Evolutionary conservation across 1,140 invertebrate genomes (phyloP), one percentile per base, ranked within the genome.

Genomic region (Thaumatotibia leucotreta): DNA sequence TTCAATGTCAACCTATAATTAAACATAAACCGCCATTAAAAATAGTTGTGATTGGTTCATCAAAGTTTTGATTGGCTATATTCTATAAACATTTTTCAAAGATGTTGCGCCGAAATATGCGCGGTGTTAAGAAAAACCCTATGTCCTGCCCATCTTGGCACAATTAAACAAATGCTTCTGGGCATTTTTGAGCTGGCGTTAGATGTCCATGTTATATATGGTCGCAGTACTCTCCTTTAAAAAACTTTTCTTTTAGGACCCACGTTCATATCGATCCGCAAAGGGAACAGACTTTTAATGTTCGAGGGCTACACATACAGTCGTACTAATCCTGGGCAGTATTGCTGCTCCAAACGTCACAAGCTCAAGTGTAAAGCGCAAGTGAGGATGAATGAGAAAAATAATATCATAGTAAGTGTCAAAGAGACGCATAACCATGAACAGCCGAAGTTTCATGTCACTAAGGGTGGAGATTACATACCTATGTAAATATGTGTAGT

Each of bases 331-430:
- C 27, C 11, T 1, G 58, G 58, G 10, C 23, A n/a, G 4, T 54
- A 54, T 8, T 54, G 10, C 20, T 68, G 67, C 27, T 65, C 58
- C 4, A 69, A 52, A 33, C 61, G 11, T 22, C 1, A n/a, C 4
- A 1, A 2, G 35, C 10, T 32, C n/a, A 24, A 61, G 1, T 67
- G 58, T n/a, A 45, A 22, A 35, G 65, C 65, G n/a, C 29, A 50
- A 32, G n/a, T 67, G 33, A 50, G 24, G n/a, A 4, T 67, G 11
- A 22, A 67, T 27, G 17, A 67, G 5, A 14, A 50, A n/a, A 35
- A 35, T 3, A 8, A 5, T 4, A 45, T 5, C 1, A 33, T 67
- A 10, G 22, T 50, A 9, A 2, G 32, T 0, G 54, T 5, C 1
- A 14, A 27, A 0, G 23, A 14, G 11, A 31, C 23, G 0, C 65